These are phyloP conservation scores for Antechinus stuartii DNA, from an alignment of 2,113 vertebrate genomes.

Conservation along the genomic window DNA sequence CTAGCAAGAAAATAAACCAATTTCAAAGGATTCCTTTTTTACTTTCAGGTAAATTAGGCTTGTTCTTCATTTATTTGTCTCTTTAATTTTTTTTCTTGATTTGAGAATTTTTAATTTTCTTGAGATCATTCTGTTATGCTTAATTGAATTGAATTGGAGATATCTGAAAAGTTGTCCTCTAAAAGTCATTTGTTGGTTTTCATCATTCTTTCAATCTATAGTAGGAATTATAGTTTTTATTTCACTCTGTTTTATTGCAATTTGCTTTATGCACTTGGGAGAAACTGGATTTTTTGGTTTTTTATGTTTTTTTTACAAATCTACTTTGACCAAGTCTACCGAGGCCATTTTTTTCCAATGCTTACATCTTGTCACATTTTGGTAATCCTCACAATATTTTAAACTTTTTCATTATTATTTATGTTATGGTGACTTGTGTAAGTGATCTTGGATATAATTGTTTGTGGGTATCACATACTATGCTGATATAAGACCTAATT, in stretches of 20 bases:
- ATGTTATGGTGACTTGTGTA: background rate
- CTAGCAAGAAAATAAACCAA: background rate
- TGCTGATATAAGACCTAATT: background rate
- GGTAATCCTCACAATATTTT: background rate
- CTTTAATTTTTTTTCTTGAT: background rate
- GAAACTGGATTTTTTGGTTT: background rate
- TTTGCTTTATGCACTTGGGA: background rate
- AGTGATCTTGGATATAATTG: background rate
- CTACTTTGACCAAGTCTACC: background rate
- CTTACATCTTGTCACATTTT: background rate
- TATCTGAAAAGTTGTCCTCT: constrained; percentile 38
- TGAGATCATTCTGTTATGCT: background rate
- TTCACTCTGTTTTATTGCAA: too few relatives aligned
- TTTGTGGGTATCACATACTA: background rate
- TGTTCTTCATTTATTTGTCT: constrained; percentile 5
- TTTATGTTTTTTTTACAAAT: background rate
- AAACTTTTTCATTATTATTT: background rate
- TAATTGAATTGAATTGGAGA: background rate
- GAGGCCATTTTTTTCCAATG: background rate
- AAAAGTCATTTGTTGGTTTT: background rate
- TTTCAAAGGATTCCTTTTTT: constrained; percentile 31
- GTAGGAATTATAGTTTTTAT: background rate
- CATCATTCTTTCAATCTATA: constrained; percentile 26
- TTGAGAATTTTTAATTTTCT: constrained; percentile 15
- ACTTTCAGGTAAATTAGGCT: constrained; percentile 23